Percentiles rank a stretch among this genome's conserved stretches.
These are phyloP conservation scores for Microtus richardsoni DNA, from an alignment of 2,113 vertebrate genomes.

Conservation along the genomic window DNA sequence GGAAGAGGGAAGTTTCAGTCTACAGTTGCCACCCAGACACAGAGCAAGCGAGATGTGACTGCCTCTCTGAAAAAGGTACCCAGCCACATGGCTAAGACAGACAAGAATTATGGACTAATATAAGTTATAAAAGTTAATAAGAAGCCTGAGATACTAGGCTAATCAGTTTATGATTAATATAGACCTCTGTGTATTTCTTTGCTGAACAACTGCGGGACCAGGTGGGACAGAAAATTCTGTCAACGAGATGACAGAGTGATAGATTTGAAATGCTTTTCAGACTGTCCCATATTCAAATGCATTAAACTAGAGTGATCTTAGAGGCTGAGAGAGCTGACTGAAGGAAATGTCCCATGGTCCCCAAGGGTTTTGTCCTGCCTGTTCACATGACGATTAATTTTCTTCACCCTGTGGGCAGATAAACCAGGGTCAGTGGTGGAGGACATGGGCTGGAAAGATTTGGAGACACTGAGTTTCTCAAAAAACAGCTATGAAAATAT, in stretches of 20 bases:
- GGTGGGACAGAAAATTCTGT: too few species aligned
- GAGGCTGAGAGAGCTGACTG: neutral
- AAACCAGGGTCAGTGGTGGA: neutral
- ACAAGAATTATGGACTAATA: too few species aligned
- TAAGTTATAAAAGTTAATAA: too few species aligned
- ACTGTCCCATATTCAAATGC: neutral
- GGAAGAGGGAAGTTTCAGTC: too few species aligned
- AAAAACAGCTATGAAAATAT: neutral
- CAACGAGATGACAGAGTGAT: neutral
- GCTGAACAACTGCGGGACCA: too few species aligned
- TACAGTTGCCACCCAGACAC: too few species aligned
- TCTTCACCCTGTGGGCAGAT: neutral
- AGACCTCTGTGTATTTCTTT: too few species aligned
- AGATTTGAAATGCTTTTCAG: neutral
- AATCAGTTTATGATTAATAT: too few species aligned
- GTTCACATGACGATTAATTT: neutral
- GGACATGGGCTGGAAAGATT: neutral
- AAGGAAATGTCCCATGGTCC: neutral
- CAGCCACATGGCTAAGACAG: too few species aligned
- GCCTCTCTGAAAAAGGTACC: too few species aligned
- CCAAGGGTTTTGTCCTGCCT: neutral
- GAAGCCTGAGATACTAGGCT: too few species aligned
- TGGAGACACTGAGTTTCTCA: neutral
- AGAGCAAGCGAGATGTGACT: too few species aligned
- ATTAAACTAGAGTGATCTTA: neutral